These are phyloP conservation scores for Chauna torquata DNA, from an alignment of 2,113 vertebrate species.

Conservation along the genomic window DNA sequence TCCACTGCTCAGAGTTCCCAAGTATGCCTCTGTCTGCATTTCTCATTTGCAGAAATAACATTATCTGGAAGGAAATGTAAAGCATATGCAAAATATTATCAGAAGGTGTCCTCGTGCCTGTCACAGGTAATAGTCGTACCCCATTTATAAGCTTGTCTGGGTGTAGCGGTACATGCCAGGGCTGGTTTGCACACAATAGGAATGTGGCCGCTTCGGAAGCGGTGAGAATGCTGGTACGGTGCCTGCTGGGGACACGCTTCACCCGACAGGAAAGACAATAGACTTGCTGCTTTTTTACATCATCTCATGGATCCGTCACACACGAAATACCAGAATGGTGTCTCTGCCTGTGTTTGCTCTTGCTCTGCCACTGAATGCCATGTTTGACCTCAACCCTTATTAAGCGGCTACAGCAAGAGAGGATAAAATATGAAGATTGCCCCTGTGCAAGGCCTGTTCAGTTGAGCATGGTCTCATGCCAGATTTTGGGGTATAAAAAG, in stretches of 20 bases:
- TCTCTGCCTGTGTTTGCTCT: not conserved
- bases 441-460: not conserved
- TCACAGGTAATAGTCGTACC: not conserved
- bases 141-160: not conserved
- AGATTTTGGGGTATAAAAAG: not conserved
- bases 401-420: not conserved
- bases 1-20: not conserved
- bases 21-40: not conserved
- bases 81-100: not conserved
- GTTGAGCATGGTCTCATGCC: not conserved
- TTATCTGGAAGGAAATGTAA: not conserved
- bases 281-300: not conserved
- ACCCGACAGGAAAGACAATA: not conserved
- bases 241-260: not conserved
- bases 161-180: not conserved
- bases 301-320: rapidly evolving
- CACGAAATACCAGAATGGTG: not conserved
- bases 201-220: not conserved
- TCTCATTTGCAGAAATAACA: not conserved
- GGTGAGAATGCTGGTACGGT: not conserved
- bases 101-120: not conserved
- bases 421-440: not conserved
- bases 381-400: not conserved
- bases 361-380: not conserved
- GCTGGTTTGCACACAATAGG: not conserved